These are phyloP conservation scores for Tiaroga cobitis DNA, from an alignment of 2,797 vertebrate species.

Conservation along the genomic window DNA sequence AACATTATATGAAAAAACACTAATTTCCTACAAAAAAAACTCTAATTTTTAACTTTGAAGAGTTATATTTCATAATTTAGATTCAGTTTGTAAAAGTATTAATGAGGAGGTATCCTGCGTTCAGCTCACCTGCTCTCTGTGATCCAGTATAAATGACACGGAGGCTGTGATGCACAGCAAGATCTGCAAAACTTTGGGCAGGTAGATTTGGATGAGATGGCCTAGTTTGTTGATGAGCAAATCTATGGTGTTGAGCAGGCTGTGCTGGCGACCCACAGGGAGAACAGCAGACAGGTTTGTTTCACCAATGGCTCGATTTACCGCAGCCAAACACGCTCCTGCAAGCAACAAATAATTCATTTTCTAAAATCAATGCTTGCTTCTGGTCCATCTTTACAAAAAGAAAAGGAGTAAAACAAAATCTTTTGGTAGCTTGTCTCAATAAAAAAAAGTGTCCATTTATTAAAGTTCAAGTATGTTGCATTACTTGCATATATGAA, in stretches of 20 bases:
- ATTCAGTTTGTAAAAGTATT: background rate
- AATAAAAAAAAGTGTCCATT: background rate
- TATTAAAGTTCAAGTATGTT: background rate
- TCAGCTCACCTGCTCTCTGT: conserved; percentile 84
- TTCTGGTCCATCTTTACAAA: background rate
- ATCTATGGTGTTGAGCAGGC: conserved; percentile 88
- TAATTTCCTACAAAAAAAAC: background rate
- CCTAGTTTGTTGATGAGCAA: conserved; percentile 90
- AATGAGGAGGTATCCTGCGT: background rate
- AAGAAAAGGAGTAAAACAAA: background rate
- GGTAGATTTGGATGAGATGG: conserved; percentile 84
- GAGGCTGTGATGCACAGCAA: conserved; percentile 88
- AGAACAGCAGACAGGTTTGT: conserved; percentile 83
- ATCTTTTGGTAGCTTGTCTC: background rate
- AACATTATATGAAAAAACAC: background rate
- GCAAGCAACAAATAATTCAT: conserved; percentile 28
- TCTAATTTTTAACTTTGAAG: background rate
- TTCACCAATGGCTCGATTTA: conserved; percentile 79
- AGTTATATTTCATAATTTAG: background rate
- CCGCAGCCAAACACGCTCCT: conserved; percentile 85
- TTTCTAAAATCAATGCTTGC: background rate
- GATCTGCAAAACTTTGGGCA: conserved; percentile 93
- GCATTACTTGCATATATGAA: background rate
- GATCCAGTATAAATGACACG: conserved; percentile 81
- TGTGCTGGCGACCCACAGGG: conserved; percentile 93